phyloP scores from a whole-genome alignment of 1,140 invertebrate genomes.

The Apis florea region DNA sequence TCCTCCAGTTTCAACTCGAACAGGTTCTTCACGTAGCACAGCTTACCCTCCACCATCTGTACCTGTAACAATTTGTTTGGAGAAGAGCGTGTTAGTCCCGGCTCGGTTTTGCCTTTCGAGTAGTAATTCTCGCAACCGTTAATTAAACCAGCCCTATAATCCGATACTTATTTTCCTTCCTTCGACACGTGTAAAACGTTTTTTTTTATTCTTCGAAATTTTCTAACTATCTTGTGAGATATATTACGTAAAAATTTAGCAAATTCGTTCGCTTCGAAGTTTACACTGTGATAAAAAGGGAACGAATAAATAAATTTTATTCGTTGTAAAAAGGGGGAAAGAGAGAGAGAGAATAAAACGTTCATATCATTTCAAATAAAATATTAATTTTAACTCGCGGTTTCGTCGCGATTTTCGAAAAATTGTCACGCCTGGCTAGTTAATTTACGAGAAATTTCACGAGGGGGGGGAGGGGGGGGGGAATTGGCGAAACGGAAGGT shows the following conservation, averaged over 20 bases:
- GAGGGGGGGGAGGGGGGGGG: no score
- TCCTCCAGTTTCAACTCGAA: constrained; percentile 84
- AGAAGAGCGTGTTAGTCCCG: neutral
- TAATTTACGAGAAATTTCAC: constrained; percentile 6
- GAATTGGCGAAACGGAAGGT: neutral
- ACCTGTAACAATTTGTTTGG: constrained; percentile 58
- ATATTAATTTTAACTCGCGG: neutral
- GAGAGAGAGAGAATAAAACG: neutral
- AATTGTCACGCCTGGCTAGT: neutral
- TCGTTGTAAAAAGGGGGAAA: neutral
- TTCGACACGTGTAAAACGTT: no score
- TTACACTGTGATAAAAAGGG: neutral
- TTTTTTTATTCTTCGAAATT: no score
- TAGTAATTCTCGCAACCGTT: neutral
- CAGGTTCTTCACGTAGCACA: constrained; percentile 76
- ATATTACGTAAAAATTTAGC: constrained; percentile 21
- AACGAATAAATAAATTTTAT: neutral
- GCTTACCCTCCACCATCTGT: constrained; percentile 69
- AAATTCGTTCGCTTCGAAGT: neutral
- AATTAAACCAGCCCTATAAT: neutral
- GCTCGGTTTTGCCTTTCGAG: neutral
- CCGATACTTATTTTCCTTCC: neutral
- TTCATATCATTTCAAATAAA: neutral
- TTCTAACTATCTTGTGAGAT: neutral
- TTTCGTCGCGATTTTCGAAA: neutral